Evolutionary conservation across 2,797 vertebrate species (phyloP).

Genomic region (Notoglanidium macrostoma): DNA sequence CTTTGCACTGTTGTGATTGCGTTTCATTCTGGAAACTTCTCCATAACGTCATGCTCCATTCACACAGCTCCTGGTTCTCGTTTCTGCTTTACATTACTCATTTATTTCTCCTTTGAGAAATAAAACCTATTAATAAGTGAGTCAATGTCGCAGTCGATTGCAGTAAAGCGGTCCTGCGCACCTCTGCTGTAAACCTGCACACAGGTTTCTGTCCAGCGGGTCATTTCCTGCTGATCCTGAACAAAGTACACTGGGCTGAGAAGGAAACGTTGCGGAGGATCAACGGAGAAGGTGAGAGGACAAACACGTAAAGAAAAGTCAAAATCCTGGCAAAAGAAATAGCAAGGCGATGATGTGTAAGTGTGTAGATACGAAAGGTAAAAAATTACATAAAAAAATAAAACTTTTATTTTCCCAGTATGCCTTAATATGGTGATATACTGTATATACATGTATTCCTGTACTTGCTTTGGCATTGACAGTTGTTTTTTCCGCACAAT

Average conservation of each 20-base stretch:
- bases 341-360: neutral
- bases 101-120: too few species aligned
- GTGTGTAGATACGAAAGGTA: neutral
- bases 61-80: too few species aligned
- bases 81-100: too few species aligned
- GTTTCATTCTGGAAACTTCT: neutral
- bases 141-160: too few species aligned
- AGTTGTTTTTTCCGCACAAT: neutral
- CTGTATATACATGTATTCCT: too few species aligned
- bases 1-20: neutral
- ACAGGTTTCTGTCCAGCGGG: neutral
- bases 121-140: too few species aligned
- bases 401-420: neutral
- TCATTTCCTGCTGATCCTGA: neutral
- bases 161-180: too few species aligned
- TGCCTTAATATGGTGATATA: neutral
- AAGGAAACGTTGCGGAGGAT: neutral
- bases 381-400: too few species aligned
- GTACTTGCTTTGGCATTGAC: neutral
- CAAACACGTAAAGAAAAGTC: neutral
- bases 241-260: neutral
- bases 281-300: neutral
- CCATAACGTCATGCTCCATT: neutral
- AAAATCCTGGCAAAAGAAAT: neutral
- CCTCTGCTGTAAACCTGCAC: neutral